Base-by-base conservation (phyloP, 2,113 vertebrate genomes). In the Brachypteracias leptosomus region DNA sequence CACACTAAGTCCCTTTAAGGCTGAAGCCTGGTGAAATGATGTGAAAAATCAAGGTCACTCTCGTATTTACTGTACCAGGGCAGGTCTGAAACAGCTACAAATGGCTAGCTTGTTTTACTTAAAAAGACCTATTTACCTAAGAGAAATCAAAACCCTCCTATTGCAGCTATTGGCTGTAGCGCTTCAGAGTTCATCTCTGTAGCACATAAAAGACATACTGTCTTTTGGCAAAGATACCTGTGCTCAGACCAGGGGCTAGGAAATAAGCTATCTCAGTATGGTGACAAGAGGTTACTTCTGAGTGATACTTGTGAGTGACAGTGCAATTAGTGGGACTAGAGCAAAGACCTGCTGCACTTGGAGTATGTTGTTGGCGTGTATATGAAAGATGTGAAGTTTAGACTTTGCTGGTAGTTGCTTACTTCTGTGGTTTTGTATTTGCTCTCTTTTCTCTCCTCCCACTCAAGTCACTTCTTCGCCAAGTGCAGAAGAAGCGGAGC, bases 21-120 rank as follows among this genome's bases (percentile, higher is more conserved):
- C 73, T 88, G 49, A 21, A 93, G 61, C 58, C 38, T 84, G 54
- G 55, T 78, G 76, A 92, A 79, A 80, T 82, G 20, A 90, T 95
- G 59, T 86, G 92, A 96, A 89, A 95, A 94, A 81, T 96, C 83
- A 94, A 94, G 88, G 85, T 93, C 73, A 63, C 58, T 73, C 55
- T 58, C 2, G 3, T 92, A 90, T 89, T 94, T 94, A 95, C 76
- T 81, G 52, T 96, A 81, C 35, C 31, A 89, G 72, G 55, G 85
- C 76, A 90, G 70, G 76, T 65, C 83, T 89, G 88, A 81, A 85
- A 65, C 70, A 75, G 73, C 61, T 93, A 81, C 92, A 86, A 90
- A 89, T 74, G 42, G 17, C 62, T 73, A 84, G 28, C 49, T 90
- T 95, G 84, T 89, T 91, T 92, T 84, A 95, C 66, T 75, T 72